phyloP scores from a whole-genome alignment of 2,113 vertebrate genomes.

The Salminus brasiliensis region DNA sequence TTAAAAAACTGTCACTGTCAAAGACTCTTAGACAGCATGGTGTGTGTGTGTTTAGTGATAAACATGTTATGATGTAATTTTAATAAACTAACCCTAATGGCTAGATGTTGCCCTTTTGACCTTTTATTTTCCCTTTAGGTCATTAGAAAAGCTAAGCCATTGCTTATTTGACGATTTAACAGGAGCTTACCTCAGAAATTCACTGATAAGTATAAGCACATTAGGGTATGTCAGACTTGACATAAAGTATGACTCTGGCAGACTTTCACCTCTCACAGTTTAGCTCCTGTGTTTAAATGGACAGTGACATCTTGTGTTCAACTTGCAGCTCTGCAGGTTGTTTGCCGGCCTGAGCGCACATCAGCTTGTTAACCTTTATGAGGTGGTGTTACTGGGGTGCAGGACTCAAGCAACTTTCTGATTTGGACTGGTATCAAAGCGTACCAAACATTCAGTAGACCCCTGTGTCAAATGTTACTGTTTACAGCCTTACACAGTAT shows the following conservation, averaged over 20 bases:
- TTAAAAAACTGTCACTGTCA: no score
- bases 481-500: background rate
- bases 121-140: no score
- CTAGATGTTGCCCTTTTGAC: no score
- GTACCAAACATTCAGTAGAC: background rate
- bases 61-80: no score
- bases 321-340: conserved; percentile 52
- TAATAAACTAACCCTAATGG: no score
- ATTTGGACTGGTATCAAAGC: background rate
- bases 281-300: conserved; percentile 43
- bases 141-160: no score
- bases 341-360: background rate
- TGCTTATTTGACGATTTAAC: no score
- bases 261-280: background rate
- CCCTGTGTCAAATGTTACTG: background rate
- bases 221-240: background rate
- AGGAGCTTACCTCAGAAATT: no score
- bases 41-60: no score
- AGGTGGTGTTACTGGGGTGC: background rate
- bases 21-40: no score
- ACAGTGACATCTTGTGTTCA: conserved; percentile 70
- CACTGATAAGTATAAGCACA: no score
- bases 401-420: background rate
- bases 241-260: background rate
- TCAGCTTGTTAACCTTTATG: background rate